Conservation (phyloP, 2,797 vertebrate species). For the Enteromius fasciolatus region DNA sequence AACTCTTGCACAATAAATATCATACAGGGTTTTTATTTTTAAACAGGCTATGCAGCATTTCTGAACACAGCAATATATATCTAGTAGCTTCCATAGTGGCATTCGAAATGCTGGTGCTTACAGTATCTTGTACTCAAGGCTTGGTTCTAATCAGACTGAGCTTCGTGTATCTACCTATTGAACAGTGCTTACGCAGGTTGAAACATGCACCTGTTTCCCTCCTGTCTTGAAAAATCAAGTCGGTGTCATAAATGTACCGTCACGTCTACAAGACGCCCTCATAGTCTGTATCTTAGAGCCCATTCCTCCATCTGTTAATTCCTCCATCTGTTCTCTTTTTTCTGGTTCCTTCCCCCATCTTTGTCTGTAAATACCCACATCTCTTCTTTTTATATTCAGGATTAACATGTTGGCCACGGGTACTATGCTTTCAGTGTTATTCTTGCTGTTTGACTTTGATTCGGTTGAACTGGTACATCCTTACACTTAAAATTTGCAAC, state of each 20-base stretch:
- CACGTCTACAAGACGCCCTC: slow-evolving; percentile 28
- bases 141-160: slow-evolving; percentile 1
- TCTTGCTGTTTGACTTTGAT: slow-evolving; percentile 1
- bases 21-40: slow-evolving; percentile 43
- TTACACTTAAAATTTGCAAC: not conserved
- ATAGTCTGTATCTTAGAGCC: slow-evolving; percentile 15
- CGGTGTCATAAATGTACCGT: not conserved
- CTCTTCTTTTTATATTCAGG: slow-evolving; percentile 7
- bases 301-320: slow-evolving; percentile 20
- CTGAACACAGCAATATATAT: slow-evolving; percentile 44
- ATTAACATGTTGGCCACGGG: slow-evolving; percentile 23
- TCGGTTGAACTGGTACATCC: slow-evolving; percentile 2
- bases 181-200: slow-evolving; percentile 26
- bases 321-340: slow-evolving; percentile 18
- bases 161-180: not conserved
- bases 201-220: slow-evolving; percentile 45
- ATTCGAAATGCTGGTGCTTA: slow-evolving; percentile 28
- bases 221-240: slow-evolving; percentile 29
- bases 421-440: slow-evolving; percentile 31
- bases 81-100: slow-evolving; percentile 20
- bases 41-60: slow-evolving; percentile 45
- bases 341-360: not conserved
- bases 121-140: not conserved
- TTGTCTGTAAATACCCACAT: slow-evolving; percentile 23
- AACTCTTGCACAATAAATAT: slow-evolving; percentile 12